These are phyloP conservation scores for Tichodroma muraria DNA, from an alignment of 2,113 vertebrate genomes.

Conservation along the genomic window DNA sequence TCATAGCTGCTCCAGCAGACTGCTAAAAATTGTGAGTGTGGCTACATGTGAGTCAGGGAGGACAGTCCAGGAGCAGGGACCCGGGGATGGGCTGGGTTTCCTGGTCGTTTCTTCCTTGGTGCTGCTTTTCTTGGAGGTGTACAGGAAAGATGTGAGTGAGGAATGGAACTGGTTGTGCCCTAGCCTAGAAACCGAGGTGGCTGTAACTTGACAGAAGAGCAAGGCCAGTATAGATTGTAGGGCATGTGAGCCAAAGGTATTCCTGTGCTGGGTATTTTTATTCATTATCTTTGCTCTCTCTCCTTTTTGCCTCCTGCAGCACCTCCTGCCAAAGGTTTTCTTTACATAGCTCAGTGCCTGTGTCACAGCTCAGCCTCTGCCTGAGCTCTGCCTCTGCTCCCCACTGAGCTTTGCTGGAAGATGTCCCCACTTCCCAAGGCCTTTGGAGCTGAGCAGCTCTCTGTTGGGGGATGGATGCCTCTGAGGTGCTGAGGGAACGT, in stretches of 20 bases:
- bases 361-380: neutral
- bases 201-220: neutral
- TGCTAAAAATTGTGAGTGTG: neutral
- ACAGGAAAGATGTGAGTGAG: neutral
- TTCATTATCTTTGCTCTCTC: neutral
- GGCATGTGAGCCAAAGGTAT: neutral
- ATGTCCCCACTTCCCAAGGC: neutral
- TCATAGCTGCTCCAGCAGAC: conserved; percentile 5
- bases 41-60: neutral
- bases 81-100: neutral
- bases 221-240: fast-evolving
- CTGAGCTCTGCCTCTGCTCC: neutral
- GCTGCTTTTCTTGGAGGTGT: neutral
- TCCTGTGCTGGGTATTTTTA: neutral
- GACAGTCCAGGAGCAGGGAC: neutral
- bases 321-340: neutral
- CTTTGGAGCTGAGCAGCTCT: neutral
- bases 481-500: neutral
- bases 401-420: neutral
- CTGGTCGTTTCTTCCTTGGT: neutral
- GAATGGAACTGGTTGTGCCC: neutral
- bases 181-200: neutral
- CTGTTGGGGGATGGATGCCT: fast-evolving
- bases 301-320: neutral
- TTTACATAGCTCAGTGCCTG: fast-evolving